Conservation (phyloP, 2,888 invertebrate genomes). For the Xestia rhomboidea region DNA sequence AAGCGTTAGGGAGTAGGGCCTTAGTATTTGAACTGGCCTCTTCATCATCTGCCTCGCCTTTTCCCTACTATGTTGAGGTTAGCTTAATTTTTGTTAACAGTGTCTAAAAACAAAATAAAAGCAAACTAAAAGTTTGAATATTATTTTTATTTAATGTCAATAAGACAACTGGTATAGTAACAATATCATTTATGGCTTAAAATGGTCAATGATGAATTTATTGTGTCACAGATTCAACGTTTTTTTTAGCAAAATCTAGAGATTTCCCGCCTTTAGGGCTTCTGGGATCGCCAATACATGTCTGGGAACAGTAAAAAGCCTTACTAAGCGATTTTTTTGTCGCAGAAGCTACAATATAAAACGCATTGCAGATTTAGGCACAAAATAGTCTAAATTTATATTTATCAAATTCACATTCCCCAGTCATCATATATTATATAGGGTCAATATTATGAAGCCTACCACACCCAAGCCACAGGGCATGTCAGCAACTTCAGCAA, state of each 20-base stretch:
- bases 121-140: background rate
- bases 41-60: background rate
- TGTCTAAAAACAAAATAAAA: background rate
- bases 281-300: background rate
- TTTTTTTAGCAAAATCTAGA: background rate
- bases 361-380: slow-evolving; percentile 39
- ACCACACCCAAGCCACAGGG: background rate
- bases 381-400: slow-evolving; percentile 22
- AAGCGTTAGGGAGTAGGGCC: too few species aligned
- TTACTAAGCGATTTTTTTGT: slow-evolving; percentile 17
- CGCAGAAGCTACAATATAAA: slow-evolving; percentile 27
- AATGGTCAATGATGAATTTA: slow-evolving; percentile 24
- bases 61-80: background rate
- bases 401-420: slow-evolving; percentile 12
- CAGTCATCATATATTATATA: slow-evolving; percentile 5
- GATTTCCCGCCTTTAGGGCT: background rate
- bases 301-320: background rate
- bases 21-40: background rate
- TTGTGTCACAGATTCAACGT: background rate
- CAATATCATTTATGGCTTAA: slow-evolving; percentile 17
- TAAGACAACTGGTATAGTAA: slow-evolving; percentile 24
- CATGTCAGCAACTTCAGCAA: too few species aligned
- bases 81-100: background rate
- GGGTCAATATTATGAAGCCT: background rate
- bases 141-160: slow-evolving; percentile 40